Percentiles rank a stretch among this genome's conserved stretches.
Conservation (phyloP, 2,888 invertebrate genomes). For the Gonocerus acuteangulatus region DNA sequence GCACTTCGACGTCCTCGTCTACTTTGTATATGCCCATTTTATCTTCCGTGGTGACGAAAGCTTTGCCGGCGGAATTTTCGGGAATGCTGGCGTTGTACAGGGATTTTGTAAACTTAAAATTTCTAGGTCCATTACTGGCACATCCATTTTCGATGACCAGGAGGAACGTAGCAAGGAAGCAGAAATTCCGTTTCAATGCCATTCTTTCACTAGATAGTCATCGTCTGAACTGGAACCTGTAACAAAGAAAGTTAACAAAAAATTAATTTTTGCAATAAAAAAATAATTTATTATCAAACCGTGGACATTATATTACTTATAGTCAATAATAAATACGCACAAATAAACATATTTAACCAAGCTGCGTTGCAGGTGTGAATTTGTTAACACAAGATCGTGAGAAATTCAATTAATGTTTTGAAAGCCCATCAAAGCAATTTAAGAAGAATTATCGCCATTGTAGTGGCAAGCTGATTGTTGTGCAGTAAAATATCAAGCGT, state of each 20-base stretch:
- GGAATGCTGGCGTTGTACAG: conserved; percentile 82
- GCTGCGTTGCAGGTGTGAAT: too few relatives aligned
- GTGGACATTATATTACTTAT: too few relatives aligned
- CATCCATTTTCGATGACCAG: not conserved
- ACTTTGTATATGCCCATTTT: conserved; percentile 68
- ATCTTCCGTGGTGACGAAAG: conserved; percentile 64
- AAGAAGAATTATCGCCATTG: too few relatives aligned
- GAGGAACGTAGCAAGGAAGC: not conserved
- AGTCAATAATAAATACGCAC: too few relatives aligned
- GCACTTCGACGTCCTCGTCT: conserved; percentile 51
- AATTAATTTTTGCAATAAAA: too few relatives aligned
- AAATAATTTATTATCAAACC: too few relatives aligned
- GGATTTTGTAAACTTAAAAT: conserved; percentile 62
- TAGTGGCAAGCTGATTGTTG: too few relatives aligned
- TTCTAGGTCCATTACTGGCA: conserved; percentile 34
- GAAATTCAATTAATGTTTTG: too few relatives aligned
- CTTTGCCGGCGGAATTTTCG: conserved; percentile 86
- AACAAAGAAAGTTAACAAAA: not conserved
- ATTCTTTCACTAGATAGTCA: not conserved
- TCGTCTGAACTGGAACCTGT: conserved; percentile 2
- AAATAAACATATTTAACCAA: too few relatives aligned
- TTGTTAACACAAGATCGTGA: too few relatives aligned
- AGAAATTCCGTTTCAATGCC: not conserved
- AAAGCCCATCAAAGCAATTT: too few relatives aligned
- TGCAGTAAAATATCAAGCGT: too few relatives aligned